Conservation (phyloP, 2,888 invertebrate species). For the Drosophila acutilabella region DNA sequence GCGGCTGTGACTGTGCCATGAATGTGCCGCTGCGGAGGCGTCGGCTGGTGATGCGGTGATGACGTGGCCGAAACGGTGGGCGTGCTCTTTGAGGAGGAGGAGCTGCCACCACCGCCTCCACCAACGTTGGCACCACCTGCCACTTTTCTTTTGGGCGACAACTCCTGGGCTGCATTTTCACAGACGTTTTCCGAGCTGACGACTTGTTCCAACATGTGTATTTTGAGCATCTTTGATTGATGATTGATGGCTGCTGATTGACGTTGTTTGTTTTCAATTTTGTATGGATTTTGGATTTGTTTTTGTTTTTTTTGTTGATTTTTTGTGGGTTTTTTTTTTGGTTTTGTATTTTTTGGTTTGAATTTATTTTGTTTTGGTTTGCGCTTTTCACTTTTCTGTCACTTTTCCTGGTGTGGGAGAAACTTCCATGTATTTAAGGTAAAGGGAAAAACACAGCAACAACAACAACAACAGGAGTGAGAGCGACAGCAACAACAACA, state of each 20-base stretch:
- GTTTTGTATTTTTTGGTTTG: conserved; percentile 69
- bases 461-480: not conserved
- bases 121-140: conserved; percentile 38
- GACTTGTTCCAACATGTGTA: conserved; percentile 91
- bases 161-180: conserved; percentile 65
- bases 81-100: conserved; percentile 69
- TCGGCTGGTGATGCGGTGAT: conserved; percentile 82
- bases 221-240: conserved; percentile 88
- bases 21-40: conserved; percentile 77
- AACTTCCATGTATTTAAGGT: conserved; percentile 1
- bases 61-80: conserved; percentile 79
- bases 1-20: conserved; percentile 48
- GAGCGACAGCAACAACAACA: not conserved
- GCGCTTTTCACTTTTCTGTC: conserved; percentile 32
- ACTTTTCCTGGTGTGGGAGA: conserved; percentile 15
- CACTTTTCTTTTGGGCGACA: conserved; percentile 73
- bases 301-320: conserved; percentile 25
- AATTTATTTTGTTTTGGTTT: conserved; percentile 52
- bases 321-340: conserved; percentile 65
- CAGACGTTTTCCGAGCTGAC: conserved; percentile 87
- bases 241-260: conserved; percentile 37
- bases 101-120: conserved; percentile 55
- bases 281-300: conserved; percentile 9
- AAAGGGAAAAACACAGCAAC: not conserved
- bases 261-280: conserved; percentile 23